phyloP scores from a whole-genome alignment of 2,113 vertebrate species.

The Beaufortia kweichowensis region DNA sequence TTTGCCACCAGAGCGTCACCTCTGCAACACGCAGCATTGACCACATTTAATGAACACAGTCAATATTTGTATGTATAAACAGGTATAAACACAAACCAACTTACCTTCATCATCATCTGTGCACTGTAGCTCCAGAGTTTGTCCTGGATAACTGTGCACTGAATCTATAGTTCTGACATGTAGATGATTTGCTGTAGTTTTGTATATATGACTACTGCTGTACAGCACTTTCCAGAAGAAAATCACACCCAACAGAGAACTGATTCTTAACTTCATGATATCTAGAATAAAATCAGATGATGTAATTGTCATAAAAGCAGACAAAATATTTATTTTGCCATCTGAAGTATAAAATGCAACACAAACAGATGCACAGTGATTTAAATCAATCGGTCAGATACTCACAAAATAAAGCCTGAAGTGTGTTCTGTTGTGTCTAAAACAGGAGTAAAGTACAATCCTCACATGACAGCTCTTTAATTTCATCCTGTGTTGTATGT shows the following conservation, averaged over 20 bases:
- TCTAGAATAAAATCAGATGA: background rate
- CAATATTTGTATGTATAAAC: no score
- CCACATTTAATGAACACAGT: background rate
- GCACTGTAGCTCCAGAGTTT: conserved; percentile 60
- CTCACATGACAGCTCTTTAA: conserved; percentile 69
- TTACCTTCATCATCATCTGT: conserved; percentile 58
- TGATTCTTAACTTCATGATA: conserved; percentile 9
- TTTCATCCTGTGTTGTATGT: conserved; percentile 55
- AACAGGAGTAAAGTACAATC: conserved; percentile 69
- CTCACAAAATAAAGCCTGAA: background rate
- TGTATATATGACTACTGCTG: background rate
- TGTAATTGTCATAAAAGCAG: no score
- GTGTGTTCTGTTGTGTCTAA: background rate
- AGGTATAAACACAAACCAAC: no score
- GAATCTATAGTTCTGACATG: conserved; percentile 39
- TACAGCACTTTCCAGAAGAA: conserved; percentile 11
- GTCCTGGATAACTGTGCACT: conserved; percentile 43
- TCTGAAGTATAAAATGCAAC: background rate
- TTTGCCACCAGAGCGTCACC: conserved; percentile 67
- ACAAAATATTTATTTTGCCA: background rate
- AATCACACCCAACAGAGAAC: conserved; percentile 13
- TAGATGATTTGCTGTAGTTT: background rate
- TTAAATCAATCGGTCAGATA: background rate
- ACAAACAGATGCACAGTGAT: background rate
- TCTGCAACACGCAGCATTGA: conserved; percentile 50